Evolutionary conservation across 2,113 vertebrate species (phyloP), one percentile per base, ranked within the genome.

Genomic region (Anarrhichthys ocellatus): DNA sequence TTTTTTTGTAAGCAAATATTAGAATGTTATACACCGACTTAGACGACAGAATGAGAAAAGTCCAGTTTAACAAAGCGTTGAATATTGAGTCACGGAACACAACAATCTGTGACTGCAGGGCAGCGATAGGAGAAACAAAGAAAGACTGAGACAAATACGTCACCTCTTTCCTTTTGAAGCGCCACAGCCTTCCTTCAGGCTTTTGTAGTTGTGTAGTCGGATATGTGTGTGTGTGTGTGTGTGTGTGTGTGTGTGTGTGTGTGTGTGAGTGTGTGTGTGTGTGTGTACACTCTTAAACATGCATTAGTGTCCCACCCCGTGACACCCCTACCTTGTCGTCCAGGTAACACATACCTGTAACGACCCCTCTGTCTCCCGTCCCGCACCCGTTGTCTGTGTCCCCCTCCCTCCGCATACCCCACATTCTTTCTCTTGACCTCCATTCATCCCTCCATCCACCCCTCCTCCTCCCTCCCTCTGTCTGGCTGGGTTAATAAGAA

Each of bases 401-500:
- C 52, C 70, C 80, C 72, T 77, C 76, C 70, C 46, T 72, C 78
- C 50, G 77, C 94, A 94, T 95, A 91, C 80, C 85, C 89, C 68
- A 54, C 87, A 95, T 95, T 95, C 94, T 76, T 94, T 92, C 72
- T 84, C 54, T 79, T 89, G 92, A 93, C 90, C 92, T 91, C 89
- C 85, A 91, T 93, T 90, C 90, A 92, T 90, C 78, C 78, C 78
- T 81, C 84, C 73, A 46, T 72, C 81, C 27, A 38, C 80, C 63
- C 76, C 76, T 69, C 4, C 69, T 29, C 27, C 72, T 59, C 78
- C 70, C 74, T 44, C 81, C 68, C 78, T 56, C 80, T 75, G 76
- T 68, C 69, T 36, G 76, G 89, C 90, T 86, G 72, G 34, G 76
- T 88, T 92, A 85, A 93, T 93, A 92, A 93, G 87, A 93, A 90